A percentile compares a stretch with the other conserved stretches of the same genome.
phyloP scores from a whole-genome alignment of 2,797 vertebrate species.

The Hypotaenidia philippensis region DNA sequence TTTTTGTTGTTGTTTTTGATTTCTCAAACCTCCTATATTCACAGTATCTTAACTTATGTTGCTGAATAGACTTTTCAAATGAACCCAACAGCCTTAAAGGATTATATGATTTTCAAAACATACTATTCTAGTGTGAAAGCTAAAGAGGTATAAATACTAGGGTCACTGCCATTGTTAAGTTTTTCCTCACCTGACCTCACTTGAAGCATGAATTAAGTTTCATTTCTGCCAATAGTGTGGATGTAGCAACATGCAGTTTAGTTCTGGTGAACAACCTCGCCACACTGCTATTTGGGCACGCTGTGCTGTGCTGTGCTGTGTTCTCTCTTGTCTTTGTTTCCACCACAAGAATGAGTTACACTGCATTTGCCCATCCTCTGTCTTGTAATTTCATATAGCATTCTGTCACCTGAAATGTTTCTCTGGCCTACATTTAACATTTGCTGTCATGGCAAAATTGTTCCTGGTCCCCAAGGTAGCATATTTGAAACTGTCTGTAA shows the following conservation, averaged over 20 bases:
- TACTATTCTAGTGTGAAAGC: neutral
- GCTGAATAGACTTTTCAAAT: neutral
- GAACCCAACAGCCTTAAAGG: neutral
- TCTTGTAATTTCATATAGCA: neutral
- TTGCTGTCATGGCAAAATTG: neutral
- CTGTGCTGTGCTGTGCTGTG: accelerated
- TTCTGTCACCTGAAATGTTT: neutral
- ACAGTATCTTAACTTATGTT: neutral
- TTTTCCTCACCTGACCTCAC: neutral
- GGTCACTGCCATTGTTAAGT: neutral
- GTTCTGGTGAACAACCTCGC: neutral
- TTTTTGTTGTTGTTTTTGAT: neutral
- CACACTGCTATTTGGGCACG: neutral
- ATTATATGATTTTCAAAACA: neutral
- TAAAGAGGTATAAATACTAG: neutral
- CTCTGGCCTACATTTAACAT: neutral
- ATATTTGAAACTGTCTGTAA: neutral
- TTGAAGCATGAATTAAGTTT: neutral
- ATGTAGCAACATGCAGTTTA: neutral
- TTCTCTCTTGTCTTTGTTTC: neutral
- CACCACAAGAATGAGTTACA: neutral
- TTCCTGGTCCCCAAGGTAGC: neutral
- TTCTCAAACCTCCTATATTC: neutral
- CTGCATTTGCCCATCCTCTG: neutral
- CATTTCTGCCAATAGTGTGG: neutral